Conservation (phyloP, 2,113 vertebrate species). For the Halichoeres trimaculatus region DNA sequence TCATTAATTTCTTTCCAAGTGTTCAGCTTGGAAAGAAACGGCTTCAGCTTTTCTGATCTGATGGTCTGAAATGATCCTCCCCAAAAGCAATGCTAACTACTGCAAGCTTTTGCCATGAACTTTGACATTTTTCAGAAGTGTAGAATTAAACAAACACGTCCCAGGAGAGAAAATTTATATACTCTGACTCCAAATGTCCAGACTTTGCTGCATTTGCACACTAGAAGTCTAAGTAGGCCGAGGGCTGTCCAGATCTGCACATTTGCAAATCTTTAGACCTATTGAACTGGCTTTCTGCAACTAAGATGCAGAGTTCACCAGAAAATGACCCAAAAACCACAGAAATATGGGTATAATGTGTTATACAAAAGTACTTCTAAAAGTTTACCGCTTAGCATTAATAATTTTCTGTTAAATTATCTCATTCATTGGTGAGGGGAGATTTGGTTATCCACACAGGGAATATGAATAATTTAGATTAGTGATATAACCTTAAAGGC, state of each 20-base stretch:
- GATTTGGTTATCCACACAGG: neutral
- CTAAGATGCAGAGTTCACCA: neutral
- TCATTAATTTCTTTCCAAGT: slow-evolving; percentile 59
- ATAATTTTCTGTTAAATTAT: neutral
- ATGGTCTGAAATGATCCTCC: slow-evolving; percentile 63
- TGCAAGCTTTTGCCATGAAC: neutral
- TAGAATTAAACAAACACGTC: neutral
- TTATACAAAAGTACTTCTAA: neutral
- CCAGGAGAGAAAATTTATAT: neutral
- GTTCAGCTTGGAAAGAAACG: no score
- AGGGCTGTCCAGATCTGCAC: neutral
- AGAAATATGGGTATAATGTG: neutral
- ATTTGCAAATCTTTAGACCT: neutral
- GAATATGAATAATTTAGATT: neutral
- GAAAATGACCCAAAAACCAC: neutral
- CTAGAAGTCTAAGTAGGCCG: neutral
- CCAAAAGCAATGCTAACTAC: slow-evolving; percentile 42
- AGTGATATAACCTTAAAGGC: neutral
- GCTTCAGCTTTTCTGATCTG: slow-evolving; percentile 42
- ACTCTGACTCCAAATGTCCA: slow-evolving; percentile 13
- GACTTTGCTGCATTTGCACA: neutral
- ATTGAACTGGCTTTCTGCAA: neutral
- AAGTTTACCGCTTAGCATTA: neutral
- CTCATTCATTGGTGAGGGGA: neutral
- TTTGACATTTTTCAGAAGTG: neutral